Percentiles rank a stretch among this genome's conserved stretches.
phyloP scores from a whole-genome alignment of 2,888 invertebrate genomes.

The Caenorhabditis virilis region DNA sequence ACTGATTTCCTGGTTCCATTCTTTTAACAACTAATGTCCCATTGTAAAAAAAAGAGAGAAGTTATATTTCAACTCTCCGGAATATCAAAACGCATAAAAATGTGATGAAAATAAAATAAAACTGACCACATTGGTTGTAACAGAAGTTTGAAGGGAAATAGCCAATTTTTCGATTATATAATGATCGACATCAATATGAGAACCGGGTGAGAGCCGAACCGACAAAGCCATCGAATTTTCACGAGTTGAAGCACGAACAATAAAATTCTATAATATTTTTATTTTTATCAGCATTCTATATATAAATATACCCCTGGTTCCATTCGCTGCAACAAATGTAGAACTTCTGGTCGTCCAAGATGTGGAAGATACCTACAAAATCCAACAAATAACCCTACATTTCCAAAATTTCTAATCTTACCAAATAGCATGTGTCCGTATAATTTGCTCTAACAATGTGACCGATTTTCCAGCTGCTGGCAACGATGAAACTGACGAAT shows the following conservation, averaged over 20 bases:
- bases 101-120: too few relatives aligned
- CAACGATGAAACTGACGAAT: conserved; percentile 16
- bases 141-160: background rate
- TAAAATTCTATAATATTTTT: conserved; percentile 78
- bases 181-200: conserved; percentile 90
- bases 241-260: conserved; percentile 91
- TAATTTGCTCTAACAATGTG: conserved; percentile 79
- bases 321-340: conserved; percentile 84
- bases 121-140: conserved; percentile 16
- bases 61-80: too few relatives aligned
- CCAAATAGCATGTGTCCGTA: conserved; percentile 92
- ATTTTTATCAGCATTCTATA: conserved; percentile 3
- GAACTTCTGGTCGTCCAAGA: conserved; percentile 88
- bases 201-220: conserved; percentile 78
- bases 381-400: background rate
- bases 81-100: too few relatives aligned
- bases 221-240: conserved; percentile 92
- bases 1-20: too few relatives aligned
- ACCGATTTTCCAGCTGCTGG: conserved; percentile 28
- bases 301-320: conserved; percentile 82
- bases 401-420: conserved; percentile 4
- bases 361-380: conserved; percentile 79
- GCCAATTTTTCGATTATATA: conserved; percentile 83
- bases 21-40: too few relatives aligned
- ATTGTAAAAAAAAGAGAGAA: too few relatives aligned